Base-by-base conservation (phyloP, 1,140 invertebrate species). In the Drosophila sproati region DNA sequence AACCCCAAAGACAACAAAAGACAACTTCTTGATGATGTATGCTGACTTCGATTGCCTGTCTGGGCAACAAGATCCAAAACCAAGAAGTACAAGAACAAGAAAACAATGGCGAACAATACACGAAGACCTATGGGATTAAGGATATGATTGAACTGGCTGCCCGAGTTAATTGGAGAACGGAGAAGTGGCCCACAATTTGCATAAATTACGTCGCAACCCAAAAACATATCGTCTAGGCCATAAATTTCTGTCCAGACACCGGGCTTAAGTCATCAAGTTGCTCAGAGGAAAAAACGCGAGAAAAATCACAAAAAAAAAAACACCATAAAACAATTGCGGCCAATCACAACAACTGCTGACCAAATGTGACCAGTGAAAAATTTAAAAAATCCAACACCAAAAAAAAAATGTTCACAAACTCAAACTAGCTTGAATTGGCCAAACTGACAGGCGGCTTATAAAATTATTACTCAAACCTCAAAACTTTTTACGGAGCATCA, bases 241-340 rank as follows among this genome's bases (percentile, higher is more conserved):
- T 88, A 88, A 88, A 88, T 88, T 60, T 81, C 39, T 75, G 73
- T 60, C 69, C 83, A 77, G 73, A 75, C 74, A 54, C 47, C 59
- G 5, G 77, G 80, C 80, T 88, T 89, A 88, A 88, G 68, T 88
- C 85, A 81, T 88, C 85, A 88, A 80, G 69, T 50, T 55, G 6
- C 34, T 10, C 0, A 2, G 2, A 4, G 7, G 7, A 51, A 78
- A 48, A 37, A 41, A 5, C 6, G 37, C 28, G n/a, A 50, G 0
- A 67, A 69, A 62, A 66, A 66, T 34, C 45, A 31, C 8, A 37
- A 61, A 59, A 7, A 20, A 66, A 67, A 34, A 7, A 20, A 20
- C 20, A 10, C 32, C 12, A 34, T 34, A 61, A 54, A 37, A 32
- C 39, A 43, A 43, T 43, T 43, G 39, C 39, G 39, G 39, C 39